phyloP scores from a whole-genome alignment of 2,113 vertebrate species.

The Entosphenus tridentatus region DNA sequence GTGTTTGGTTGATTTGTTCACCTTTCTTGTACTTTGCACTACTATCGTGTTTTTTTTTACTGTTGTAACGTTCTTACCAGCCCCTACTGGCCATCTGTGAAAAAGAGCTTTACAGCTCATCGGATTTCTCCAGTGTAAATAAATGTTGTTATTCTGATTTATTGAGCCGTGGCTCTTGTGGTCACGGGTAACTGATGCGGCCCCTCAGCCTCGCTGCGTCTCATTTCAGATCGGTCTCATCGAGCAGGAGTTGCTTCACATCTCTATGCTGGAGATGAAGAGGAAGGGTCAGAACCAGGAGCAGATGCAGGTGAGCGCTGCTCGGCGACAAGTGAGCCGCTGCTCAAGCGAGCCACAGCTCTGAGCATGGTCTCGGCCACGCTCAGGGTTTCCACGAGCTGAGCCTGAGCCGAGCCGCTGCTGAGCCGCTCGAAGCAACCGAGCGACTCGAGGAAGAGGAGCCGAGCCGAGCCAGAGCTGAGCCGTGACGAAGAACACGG shows the following conservation, averaged over 20 bases:
- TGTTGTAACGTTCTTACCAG: no score
- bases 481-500: not conserved
- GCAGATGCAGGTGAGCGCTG: slow-evolving; percentile 60
- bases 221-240: slow-evolving; percentile 80
- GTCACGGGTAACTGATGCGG: slow-evolving; percentile 15
- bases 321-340: not conserved
- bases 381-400: no score
- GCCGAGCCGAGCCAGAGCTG: not conserved
- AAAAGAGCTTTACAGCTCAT: no score
- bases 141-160: no score
- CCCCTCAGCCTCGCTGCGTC: slow-evolving; percentile 40
- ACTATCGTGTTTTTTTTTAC: no score
- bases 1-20: no score
- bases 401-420: slow-evolving; percentile 15
- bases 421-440: not conserved
- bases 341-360: no score
- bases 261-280: slow-evolving; percentile 96
- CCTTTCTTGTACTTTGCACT: no score
- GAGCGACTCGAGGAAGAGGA: not conserved
- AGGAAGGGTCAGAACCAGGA: slow-evolving; percentile 70
- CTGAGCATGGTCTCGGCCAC: no score
- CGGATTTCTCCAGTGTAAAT: no score
- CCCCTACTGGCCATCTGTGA: no score
- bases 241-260: slow-evolving; percentile 85
- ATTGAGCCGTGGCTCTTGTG: no score